Evolutionary conservation across 1,140 invertebrate genomes (phyloP), one percentile per base, ranked within the genome.

Genomic region (Drosophila paulistorum): DNA sequence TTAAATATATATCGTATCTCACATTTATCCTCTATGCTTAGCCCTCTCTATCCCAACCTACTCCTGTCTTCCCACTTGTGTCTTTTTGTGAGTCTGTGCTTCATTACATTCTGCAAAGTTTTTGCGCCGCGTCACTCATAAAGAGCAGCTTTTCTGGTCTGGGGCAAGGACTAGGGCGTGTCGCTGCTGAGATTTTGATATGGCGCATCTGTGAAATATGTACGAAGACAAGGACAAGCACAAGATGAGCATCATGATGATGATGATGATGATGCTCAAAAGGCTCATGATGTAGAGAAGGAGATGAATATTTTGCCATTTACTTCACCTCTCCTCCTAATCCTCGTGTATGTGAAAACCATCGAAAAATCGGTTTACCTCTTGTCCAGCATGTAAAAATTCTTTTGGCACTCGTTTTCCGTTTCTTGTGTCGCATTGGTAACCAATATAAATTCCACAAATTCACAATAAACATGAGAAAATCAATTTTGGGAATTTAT

Each of bases 371-470:
- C 33, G 33, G 33, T 17, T 59, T 37, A 59, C 57, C 57, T 59
- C 33, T 59, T 59, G 57, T 37, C 57, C 57, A 33, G 30, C 69
- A 65, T 57, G 69, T 60, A 59, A 66, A 51, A 70, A 70, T 59
- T 54, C 77, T 64, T 65, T 30, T 70, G 54, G 14, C 48, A 51
- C 57, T 74, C 51, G 30, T 63, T 62, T 23, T 11, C 9, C n/a
- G 13, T 30, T 30, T 30, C n/a, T 33, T 9, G 23, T 86, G 82
- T 87, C 84, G 84, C 84, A 87, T 89, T 89, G 68, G 54, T 65
- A 78, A 74, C 84, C 83, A 87, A 87, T 87, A 89, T 89, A 87
- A 87, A 87, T 87, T 87, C 83, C 77, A 67, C 68, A 83, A 79
- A 86, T 86, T 87, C 77, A 87, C 79, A 86, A 87, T 87, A 86